phyloP scores from a whole-genome alignment of 2,797 vertebrate genomes.

The Acanthurus tractus region DNA sequence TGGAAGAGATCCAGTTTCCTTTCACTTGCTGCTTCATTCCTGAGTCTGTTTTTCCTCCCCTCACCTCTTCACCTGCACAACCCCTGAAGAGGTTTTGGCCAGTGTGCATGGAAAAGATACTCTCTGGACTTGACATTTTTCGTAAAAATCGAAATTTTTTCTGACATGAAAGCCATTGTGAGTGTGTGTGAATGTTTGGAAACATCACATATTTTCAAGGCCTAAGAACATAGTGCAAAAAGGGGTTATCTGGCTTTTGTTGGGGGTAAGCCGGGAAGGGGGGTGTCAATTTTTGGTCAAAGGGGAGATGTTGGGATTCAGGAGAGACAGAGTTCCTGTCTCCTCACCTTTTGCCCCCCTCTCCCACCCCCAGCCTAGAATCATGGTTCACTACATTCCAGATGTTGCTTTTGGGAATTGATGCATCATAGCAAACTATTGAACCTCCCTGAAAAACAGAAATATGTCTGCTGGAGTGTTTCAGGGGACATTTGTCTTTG shows the following conservation, averaged over 20 bases:
- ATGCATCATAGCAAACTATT: constrained; percentile 36
- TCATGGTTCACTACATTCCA: constrained; percentile 75
- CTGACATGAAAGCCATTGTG: constrained; percentile 7
- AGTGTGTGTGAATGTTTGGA: constrained; percentile 15
- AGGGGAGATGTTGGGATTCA: constrained; percentile 36
- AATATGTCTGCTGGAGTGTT: constrained; percentile 55
- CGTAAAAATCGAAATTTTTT: constrained; percentile 30
- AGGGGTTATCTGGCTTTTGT: constrained; percentile 13
- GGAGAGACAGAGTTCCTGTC: constrained; percentile 44
- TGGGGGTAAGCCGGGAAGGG: neutral
- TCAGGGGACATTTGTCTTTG: constrained; percentile 51
- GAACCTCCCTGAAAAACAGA: constrained; percentile 49
- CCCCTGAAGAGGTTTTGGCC: constrained; percentile 54
- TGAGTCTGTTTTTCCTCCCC: constrained; percentile 59
- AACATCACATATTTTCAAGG: constrained; percentile 35
- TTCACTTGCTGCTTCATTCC: constrained; percentile 58
- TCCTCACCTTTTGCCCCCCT: constrained; percentile 49
- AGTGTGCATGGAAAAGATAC: constrained; percentile 36
- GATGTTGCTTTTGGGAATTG: constrained; percentile 70
- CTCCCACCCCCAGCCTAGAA: constrained; percentile 33
- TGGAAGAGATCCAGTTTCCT: constrained; percentile 58
- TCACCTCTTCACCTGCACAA: constrained; percentile 59
- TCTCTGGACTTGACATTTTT: constrained; percentile 34
- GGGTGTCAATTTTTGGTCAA: constrained; percentile 32
- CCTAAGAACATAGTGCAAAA: constrained; percentile 25